Evolutionary conservation across 2,888 invertebrate genomes (phyloP), one percentile per base, ranked within the genome.

Genomic region (Erpobdella octoculata): DNA sequence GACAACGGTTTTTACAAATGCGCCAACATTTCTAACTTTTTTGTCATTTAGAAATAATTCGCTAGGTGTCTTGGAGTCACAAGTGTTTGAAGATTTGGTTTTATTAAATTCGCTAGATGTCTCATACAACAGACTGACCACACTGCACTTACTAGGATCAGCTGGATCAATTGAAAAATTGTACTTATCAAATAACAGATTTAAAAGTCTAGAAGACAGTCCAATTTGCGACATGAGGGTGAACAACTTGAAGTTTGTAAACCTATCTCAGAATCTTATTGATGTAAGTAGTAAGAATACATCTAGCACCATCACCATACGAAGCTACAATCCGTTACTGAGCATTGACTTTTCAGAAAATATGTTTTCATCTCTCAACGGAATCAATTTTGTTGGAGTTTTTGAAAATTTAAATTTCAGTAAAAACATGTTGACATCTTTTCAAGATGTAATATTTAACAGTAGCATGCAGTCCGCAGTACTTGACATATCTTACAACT

Each of bases 341-440:
- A 53, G 53, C 53, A 53, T 53, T 28, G 53, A 53, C 53, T 2
- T 53, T 28, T 53, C 53, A 6, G 53, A 53, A 21, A 53, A 53
- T 28, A 53, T 25, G 28, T n/a, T 53, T 5, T 25, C 6, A 1
- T 53, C 53, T 53, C 28, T 53, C 21, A 1, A 53, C 21, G 28
- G 28, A 4, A 25, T 53, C 53, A 1, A 3, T 1, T 53, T 53
- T 53, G 8, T 53, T 25, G 53, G 53, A 25, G 1, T 9, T 53
- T 53, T 53, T 53, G 9, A n/a, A 53, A 53, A 21, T 53, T 28
- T 53, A 8, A 53, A 53, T 53, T 53, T 53, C 53, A 53, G 53
- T 28, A 15, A 28, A n/a, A 53, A 53, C 28, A 28, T 3, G 21
- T 28, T 53, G 53, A 53, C 21, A 53, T 53, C 21, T 1, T 9